Evolutionary conservation across 2,113 vertebrate genomes (phyloP).

Genomic region (Coreoperca whiteheadi): DNA sequence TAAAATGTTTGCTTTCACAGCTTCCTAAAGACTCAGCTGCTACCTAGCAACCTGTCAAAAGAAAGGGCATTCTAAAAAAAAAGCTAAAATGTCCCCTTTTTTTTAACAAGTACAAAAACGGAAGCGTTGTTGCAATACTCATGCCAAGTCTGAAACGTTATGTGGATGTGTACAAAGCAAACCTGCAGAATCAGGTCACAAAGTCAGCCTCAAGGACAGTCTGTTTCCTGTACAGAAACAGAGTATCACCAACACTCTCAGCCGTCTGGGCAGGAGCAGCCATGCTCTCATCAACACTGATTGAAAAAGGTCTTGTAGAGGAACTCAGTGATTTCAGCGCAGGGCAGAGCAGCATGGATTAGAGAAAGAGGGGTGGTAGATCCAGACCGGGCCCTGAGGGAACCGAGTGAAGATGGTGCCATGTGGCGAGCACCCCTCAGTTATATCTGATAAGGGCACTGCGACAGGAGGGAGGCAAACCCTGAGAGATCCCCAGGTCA

Average conservation of each 20-base stretch:
- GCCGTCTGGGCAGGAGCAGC: background rate
- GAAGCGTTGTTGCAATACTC: too few relatives aligned
- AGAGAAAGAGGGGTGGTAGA: background rate
- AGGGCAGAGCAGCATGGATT: constrained; percentile 8
- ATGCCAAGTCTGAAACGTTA: background rate
- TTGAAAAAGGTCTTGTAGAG: constrained; percentile 8
- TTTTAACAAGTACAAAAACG: background rate
- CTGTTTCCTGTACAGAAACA: background rate
- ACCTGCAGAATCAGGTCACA: constrained; percentile 18
- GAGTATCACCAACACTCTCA: background rate
- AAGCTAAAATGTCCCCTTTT: background rate
- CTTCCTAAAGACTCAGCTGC: background rate
- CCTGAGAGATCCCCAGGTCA: constrained; percentile 39
- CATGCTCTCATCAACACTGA: constrained; percentile 25
- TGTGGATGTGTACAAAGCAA: constrained; percentile 1
- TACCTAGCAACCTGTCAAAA: too few relatives aligned
- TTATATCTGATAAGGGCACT: constrained; percentile 35
- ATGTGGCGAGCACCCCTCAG: constrained; percentile 19
- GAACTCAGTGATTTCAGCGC: background rate
- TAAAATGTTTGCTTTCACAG: constrained; percentile 3
- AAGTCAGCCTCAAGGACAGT: constrained; percentile 1
- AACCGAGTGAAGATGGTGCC: background rate
- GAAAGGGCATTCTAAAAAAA: background rate
- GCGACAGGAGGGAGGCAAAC: constrained; percentile 39
- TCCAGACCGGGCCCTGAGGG: constrained; percentile 28